Conservation (phyloP, 2,888 invertebrate species). For the Eilema griseolum region DNA sequence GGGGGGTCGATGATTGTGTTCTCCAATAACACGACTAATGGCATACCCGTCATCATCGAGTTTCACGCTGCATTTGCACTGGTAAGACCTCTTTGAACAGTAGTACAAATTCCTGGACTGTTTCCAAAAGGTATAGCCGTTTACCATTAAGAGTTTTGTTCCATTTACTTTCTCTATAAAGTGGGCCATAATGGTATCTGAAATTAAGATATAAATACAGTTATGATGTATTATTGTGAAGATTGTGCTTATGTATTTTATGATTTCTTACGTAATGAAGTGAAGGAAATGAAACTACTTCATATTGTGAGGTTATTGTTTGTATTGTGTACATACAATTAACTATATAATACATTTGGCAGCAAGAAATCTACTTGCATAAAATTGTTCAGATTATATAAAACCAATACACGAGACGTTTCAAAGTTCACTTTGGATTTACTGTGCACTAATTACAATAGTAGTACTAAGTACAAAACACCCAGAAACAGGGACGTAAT, state of each 20-base stretch:
- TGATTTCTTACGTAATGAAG: not conserved
- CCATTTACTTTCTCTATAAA: conserved; percentile 1
- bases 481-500: not conserved
- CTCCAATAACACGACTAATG: not conserved
- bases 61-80: not conserved
- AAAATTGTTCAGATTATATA: not conserved
- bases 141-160: not conserved
- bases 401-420: not conserved
- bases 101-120: not conserved
- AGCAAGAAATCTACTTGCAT: not conserved
- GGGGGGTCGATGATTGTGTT: not conserved
- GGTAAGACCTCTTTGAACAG: not conserved
- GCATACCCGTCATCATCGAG: not conserved
- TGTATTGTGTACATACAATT: not conserved
- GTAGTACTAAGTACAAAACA: too few relatives aligned
- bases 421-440: not conserved
- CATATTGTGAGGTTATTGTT: not conserved
- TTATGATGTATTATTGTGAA: not conserved
- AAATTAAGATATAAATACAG: not conserved
- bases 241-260: not conserved
- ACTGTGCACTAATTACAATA: not conserved
- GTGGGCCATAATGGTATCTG: not conserved
- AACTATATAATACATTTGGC: not conserved
- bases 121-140: not conserved
- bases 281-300: not conserved